Base-by-base conservation (phyloP, 2,797 vertebrate species). In the Podarcis lilfordi region DNA sequence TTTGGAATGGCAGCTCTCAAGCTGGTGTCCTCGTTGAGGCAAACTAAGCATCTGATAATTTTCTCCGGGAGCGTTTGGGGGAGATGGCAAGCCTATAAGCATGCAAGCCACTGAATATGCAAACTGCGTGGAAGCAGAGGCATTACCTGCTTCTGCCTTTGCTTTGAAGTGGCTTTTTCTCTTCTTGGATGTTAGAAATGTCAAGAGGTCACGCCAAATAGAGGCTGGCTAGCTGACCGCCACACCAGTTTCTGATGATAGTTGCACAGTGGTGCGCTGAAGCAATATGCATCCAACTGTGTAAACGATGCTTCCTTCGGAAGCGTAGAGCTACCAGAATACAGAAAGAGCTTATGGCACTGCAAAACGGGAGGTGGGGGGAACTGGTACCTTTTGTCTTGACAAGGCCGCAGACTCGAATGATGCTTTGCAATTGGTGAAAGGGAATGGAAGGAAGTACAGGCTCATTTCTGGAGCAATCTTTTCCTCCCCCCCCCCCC, bases 191-290 rank as follows among this genome's bases (percentile, higher is more conserved):
- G 64, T 40, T 59, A 78, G 80, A 93, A 94, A 92, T 91, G 91
- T 89, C 92, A 55, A 91, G 89, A 59, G 76, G 80, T 91, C 91
- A 81, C 92, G 92, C 96, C 96, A 96, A 94, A 89, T 90, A 91
- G 88, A 93, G 91, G 91, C 92, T 91, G 94, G 92, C 0, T 92
- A 93, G 92, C 94, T 85, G 85, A 94, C 95, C 91, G 37, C 79
- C 35, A 61, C 11, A 35, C 91, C 74, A 88, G 55, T 93, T 94
- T 96, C 94, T 94, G 94, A 92, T 92, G 91, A 87, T 89, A 69
- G 89, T 25, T 91, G 71, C 94, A 80, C 96, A 94, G 96, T 94
- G 95, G 93, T 93, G 95, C 72, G 84, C 95, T 96, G 95, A 91
- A 96, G 95, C 93, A 95, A 80, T 91, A 92, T 84, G 93, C 91